Base-by-base conservation (phyloP, 2,113 vertebrate species). In the Rhadina sibilatrix region DNA sequence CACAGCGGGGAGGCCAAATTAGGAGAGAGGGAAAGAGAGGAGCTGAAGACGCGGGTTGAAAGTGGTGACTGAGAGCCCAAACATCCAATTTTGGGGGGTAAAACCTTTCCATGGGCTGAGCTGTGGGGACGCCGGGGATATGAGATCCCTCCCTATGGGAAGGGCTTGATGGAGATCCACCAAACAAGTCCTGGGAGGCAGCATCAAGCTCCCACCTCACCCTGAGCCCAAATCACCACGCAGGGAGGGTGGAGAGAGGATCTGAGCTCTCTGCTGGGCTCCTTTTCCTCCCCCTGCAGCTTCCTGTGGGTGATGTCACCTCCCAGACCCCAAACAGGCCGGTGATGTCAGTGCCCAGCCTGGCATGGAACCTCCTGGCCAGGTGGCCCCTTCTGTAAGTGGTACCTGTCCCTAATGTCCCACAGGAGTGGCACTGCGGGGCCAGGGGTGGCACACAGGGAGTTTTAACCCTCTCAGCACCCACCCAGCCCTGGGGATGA, bases 211-310 rank as follows among this genome's bases (percentile, higher is more conserved):
- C 33, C 24, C 9, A 0, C 2, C 23, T 37, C 50, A 14, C 8
- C 5, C 6, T 0, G 0, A 40, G 17, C 35, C 50, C 65, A 15
- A 7, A 10, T 1, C 61, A 10, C 2, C 9, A 1, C 27, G 4
- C 19, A 2, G 5, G 7, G 5, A n/a, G 5, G 7, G 5, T 27
- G 37, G 12, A 42, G 74, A 33, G 52, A 16, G 27, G 30, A 31
- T 5, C 0, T 25, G 52, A 68, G 56, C 6, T 59, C 81, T 75
- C 11, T 35, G 18, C 74, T 18, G 49, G 24, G 60, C 31, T 20
- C 74, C 0, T 72, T 50, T 33, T 31, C 66, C 65, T 57, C 11
- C 52, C 6, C 61, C 37, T 54, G 83, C 59, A 60, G 46, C 68
- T 71, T 66, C 65, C 49, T 3, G 1, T 0, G 75, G 75, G 24